These are phyloP conservation scores for Tetragnatha versicolor DNA, from an alignment of 1,140 invertebrate genomes.

Conservation along the genomic window DNA sequence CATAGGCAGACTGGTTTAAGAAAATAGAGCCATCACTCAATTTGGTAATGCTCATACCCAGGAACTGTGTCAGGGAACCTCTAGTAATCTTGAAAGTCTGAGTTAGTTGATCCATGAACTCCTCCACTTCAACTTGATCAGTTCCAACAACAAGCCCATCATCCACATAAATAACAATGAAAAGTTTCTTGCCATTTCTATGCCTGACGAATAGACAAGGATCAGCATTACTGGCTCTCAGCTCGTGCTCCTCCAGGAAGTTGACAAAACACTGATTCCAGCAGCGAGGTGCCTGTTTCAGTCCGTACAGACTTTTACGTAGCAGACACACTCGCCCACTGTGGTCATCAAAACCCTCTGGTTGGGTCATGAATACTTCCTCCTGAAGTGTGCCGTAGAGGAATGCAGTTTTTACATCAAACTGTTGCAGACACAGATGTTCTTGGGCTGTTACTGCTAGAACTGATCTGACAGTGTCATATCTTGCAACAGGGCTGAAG, in stretches of 20 bases:
- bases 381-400: conserved; percentile 57
- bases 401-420: conserved; percentile 58
- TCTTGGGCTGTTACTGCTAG: not conserved
- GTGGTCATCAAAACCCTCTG: conserved; percentile 60
- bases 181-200: conserved; percentile 33
- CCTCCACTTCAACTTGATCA: conserved; percentile 9
- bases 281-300: conserved; percentile 64
- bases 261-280: conserved; percentile 61
- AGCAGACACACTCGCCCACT: conserved; percentile 59
- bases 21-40: conserved; percentile 35
- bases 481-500: conserved; percentile 60
- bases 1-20: conserved; percentile 28
- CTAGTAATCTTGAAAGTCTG: conserved; percentile 37
- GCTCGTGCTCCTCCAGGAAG: not conserved
- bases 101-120: conserved; percentile 15
- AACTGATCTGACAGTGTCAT: conserved; percentile 16
- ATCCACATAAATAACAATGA: conserved; percentile 66
- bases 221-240: not conserved
- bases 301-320: conserved; percentile 63
- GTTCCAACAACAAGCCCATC: conserved; percentile 64
- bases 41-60: conserved; percentile 40
- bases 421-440: conserved; percentile 52
- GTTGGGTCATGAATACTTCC: conserved; percentile 57
- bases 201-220: conserved; percentile 41
- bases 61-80: not conserved